These are phyloP conservation scores for Microcebus jonahi DNA, from an alignment of 2,113 vertebrate species.

Conservation along the genomic window DNA sequence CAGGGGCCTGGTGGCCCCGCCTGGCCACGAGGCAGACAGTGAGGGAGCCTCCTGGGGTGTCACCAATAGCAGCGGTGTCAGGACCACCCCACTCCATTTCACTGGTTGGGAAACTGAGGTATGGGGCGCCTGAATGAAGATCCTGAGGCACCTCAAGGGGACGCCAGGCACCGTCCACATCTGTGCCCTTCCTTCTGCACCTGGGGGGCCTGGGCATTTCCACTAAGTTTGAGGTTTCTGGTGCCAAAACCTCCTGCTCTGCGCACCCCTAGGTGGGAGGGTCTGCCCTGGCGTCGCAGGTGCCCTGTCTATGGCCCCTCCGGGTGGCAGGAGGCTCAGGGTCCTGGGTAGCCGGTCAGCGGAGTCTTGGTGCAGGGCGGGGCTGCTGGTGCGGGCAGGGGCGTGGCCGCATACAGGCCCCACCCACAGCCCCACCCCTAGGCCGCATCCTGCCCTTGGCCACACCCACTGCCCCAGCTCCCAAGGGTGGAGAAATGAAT, in stretches of 20 bases:
- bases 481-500: background rate
- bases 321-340: background rate
- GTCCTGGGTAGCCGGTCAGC: accelerated
- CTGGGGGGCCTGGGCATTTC: no score
- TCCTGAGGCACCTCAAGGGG: background rate
- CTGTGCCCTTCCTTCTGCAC: background rate
- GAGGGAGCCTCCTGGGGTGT: background rate
- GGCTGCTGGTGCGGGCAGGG: background rate
- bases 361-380: background rate
- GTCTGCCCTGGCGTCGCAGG: background rate
- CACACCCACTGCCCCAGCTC: background rate
- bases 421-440: no score
- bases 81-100: background rate
- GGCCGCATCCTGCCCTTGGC: background rate
- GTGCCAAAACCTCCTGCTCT: accelerated
- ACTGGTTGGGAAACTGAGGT: background rate
- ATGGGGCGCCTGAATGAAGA: background rate
- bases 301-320: background rate
- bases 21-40: accelerated
- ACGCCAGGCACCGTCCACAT: background rate
- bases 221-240: background rate
- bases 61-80: background rate
- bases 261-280: background rate
- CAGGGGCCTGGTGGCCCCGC: no score
- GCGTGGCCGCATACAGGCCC: background rate